Evolutionary conservation across 2,888 invertebrate genomes (phyloP).

Genomic region (Metalampra italica): DNA sequence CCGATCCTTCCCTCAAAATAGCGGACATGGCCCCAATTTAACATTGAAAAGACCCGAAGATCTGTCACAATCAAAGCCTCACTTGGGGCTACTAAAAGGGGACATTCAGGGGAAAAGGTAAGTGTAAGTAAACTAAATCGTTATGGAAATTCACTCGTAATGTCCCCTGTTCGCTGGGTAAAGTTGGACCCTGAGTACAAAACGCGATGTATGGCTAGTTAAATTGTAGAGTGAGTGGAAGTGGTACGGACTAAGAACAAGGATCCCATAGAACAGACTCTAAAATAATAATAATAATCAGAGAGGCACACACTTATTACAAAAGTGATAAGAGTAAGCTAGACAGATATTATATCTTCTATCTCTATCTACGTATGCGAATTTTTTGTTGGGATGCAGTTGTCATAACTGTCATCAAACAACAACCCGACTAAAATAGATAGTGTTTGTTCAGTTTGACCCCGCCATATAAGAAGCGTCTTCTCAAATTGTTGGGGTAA

Average conservation of each 20-base stretch:
- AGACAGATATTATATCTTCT: too few relatives aligned
- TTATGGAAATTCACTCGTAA: constrained; percentile 48
- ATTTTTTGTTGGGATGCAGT: too few relatives aligned
- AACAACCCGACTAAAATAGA: too few relatives aligned
- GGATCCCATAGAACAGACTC: too few relatives aligned
- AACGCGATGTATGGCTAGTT: constrained; percentile 2
- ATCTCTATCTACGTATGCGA: too few relatives aligned
- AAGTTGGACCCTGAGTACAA: constrained; percentile 11
- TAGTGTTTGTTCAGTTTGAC: too few relatives aligned
- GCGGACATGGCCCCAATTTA: background rate
- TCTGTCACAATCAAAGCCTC: constrained; percentile 41
- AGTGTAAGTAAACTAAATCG: constrained; percentile 39
- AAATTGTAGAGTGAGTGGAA: constrained; percentile 14
- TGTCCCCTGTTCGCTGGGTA: constrained; percentile 35
- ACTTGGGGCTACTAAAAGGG: constrained; percentile 36
- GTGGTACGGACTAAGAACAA: constrained; percentile 1
- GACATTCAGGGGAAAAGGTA: constrained; percentile 24
- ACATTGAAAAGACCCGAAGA: constrained; percentile 16
- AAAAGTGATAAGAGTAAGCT: too few relatives aligned
- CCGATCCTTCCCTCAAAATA: background rate
- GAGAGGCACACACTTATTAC: too few relatives aligned
- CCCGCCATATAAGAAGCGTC: too few relatives aligned
- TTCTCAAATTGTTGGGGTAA: too few relatives aligned
- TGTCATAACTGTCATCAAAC: too few relatives aligned
- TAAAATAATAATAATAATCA: too few relatives aligned